Base-by-base conservation (phyloP, 2,797 vertebrate species). In the Okamejei kenojei region DNA sequence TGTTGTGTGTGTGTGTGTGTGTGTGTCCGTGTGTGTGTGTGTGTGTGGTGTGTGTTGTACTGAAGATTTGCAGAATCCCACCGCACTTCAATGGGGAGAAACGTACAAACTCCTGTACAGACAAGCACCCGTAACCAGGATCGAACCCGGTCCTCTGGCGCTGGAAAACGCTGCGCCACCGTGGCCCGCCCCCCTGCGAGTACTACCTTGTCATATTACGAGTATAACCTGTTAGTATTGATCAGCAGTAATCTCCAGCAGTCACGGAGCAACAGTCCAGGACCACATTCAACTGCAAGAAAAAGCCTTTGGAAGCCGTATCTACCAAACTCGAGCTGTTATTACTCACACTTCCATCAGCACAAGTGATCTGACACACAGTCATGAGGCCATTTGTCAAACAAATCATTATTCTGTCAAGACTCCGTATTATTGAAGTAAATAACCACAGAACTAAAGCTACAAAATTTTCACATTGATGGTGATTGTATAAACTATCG, bases 321-420 rank as follows among this genome's bases (percentile, higher is more conserved):
- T 86, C 61, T 84, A 15, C n/a, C n/a, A 26, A 61, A 9, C 82
- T n/a, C 61, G 61, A 29, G 29, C 82, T 17, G 82, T 65, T 86
- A 86, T 86, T 86, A 86, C 32, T 86, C 82, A 86, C 82, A 32
- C 58, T 86, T 86, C 82, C 32, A 94, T 95, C 95, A 94, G 93
- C 93, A 0, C 15, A 0, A 0, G 94, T 94, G 94, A 97, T 97
- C 96, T 97, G 96, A 96, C 96, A 97, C 94, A 88, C 97, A 97
- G 97, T 97, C 97, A 97, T 95, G 96, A 95, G 94, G 95, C 94
- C 93, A 93, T 71, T 17, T 94, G 93, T 68, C 91, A 26, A 93
- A 38, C 1, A 29, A 93, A 82, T 93, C 91, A 23, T 92, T 10
- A 84, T 38, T 15, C 74, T 81, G 94, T 90, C 93, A 93, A 93